Evolutionary conservation across 1,140 invertebrate genomes (phyloP), one percentile per base, ranked within the genome.

Genomic region (Leptinotarsa defecta): DNA sequence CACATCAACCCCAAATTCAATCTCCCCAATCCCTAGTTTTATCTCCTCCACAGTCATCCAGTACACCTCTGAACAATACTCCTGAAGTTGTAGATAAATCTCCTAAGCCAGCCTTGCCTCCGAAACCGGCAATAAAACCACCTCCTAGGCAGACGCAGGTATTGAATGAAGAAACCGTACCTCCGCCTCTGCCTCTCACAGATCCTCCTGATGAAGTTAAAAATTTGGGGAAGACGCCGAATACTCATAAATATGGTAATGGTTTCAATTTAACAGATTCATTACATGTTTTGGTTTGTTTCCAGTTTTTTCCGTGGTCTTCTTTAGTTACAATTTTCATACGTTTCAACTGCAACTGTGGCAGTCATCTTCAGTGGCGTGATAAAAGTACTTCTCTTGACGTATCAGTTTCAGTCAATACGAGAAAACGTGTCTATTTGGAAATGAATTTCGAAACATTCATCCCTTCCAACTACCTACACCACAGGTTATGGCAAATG

Each of bases 51-150:
- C 89, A 89, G 82, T 87, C 87, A 69, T 87, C 86, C 74, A 90
- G 89, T 81, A 90, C 89, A 4, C 89, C 89, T 6, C 73, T 89
- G 13, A 86, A 86, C 19, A 65, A 48, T 48, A 90, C 89, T 1
- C 88, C 88, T 3, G 88, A 90, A 75, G 79, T 70, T 77, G 86
- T 85, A 68, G 88, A 89, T 78, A 89, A 88, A 81, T 86, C 84
- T 24, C 86, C 87, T 61, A 91, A 93, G 82, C 93, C 93, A 48
- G 92, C 91, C 5, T 83, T 94, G 85, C 92, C 92, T 68, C 92
- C 92, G 2, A 94, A 94, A 87, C 92, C 93, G 72, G 87, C 89
- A 19, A 88, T 88, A 11, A 88, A 87, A 69, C 87, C 87, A 6
- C 87, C 87, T 13, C 88, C 88, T 3, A 79, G 88, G 64, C 89